Base-by-base conservation (phyloP, 2,113 vertebrate species). In the Heloderma charlesbogerti region DNA sequence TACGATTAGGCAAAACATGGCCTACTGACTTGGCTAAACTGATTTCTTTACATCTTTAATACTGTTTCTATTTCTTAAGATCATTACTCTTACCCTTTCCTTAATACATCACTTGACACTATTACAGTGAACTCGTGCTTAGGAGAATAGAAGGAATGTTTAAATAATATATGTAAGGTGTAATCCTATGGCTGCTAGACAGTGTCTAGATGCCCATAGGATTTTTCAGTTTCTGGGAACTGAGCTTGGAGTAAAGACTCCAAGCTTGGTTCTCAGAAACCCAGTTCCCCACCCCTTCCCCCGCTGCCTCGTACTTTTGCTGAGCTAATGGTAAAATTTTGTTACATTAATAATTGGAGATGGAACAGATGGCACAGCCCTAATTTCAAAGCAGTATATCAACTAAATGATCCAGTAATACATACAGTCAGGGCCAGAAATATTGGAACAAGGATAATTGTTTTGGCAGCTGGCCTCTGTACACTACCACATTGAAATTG, bases 361-460 rank as follows among this genome's bases (percentile, higher is more conserved):
- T 91, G 92, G 75, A 96, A 94, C 97, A 97, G 96, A 95, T 97
- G 96, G 95, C 88, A 40, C 74, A 94, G 93, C 80, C 91, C 45
- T 78, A 85, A 86, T 95, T 92, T 95, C 93, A 91, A 95, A 96
- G 92, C 91, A 79, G 74, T 88, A 48, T 88, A 93, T 93, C 91
- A 89, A 87, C 91, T 60, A 88, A 92, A 2, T 4, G 87, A 89
- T 95, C 88, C 15, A 88, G 78, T 90, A 93, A 91, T 94, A 45
- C 54, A 75, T 84, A 67, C 40, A 60, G 22, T 60, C 3, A n/a
- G n/a, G n/a, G n/a, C n/a, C n/a, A n/a, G n/a, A n/a, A n/a, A n/a
- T n/a, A n/a, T n/a, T n/a, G n/a, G n/a, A n/a, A n/a, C n/a, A n/a
- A n/a, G n/a, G n/a, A n/a, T n/a, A n/a, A n/a, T n/a, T n/a, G n/a